Percentiles rank a stretch among this genome's conserved stretches.
phyloP scores from a whole-genome alignment of 2,888 invertebrate species.

The Dicyrtomina minuta region DNA sequence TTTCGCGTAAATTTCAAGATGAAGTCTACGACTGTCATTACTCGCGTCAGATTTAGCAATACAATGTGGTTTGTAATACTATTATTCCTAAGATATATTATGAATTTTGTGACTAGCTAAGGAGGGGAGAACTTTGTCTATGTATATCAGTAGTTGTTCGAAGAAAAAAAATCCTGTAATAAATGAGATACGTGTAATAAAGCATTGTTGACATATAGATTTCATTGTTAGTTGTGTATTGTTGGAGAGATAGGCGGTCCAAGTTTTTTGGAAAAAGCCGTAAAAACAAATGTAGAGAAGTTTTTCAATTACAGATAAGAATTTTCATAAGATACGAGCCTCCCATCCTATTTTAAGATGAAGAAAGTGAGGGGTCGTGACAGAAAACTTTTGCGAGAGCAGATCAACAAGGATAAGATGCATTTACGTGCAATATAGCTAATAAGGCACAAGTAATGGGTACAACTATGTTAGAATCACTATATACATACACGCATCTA shows the following conservation, averaged over 20 bases:
- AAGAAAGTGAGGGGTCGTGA: conserved; percentile 26
- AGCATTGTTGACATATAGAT: conserved; percentile 22
- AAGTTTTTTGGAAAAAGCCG: conserved; percentile 6
- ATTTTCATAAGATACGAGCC: conserved; percentile 29
- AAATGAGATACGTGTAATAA: conserved; percentile 21
- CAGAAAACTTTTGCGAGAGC: conserved; percentile 23
- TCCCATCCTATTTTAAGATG: neutral
- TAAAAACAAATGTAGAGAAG: conserved; percentile 35
- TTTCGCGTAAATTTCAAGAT: neutral
- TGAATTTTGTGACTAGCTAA: too few relatives aligned
- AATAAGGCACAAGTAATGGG: conserved; percentile 31
- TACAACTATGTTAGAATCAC: too few relatives aligned
- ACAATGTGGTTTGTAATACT: too few relatives aligned
- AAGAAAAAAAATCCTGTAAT: neutral
- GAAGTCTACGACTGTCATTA: too few relatives aligned
- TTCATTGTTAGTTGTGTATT: conserved; percentile 5
- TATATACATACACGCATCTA: too few relatives aligned
- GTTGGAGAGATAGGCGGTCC: neutral
- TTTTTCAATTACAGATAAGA: conserved; percentile 40
- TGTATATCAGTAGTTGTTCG: too few relatives aligned
- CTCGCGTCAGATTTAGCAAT: too few relatives aligned
- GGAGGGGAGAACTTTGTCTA: too few relatives aligned
- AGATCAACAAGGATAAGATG: conserved; percentile 35
- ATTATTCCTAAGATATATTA: too few relatives aligned
- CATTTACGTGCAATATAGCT: conserved; percentile 30